Evolutionary conservation across 2,113 vertebrate genomes (phyloP).

Genomic region (Festucalex cinctus): DNA sequence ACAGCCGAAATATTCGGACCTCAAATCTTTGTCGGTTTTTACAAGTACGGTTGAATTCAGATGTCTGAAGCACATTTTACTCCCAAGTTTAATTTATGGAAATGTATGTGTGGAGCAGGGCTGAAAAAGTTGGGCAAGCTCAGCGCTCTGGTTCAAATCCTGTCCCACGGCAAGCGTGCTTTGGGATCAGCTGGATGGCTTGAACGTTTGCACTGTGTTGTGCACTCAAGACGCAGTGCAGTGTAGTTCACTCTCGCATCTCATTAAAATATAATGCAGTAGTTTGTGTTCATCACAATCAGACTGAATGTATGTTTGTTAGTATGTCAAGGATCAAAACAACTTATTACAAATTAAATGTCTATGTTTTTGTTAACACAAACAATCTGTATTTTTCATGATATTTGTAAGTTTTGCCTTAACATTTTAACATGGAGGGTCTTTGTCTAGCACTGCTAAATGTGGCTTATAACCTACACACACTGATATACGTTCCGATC

Average conservation of each 20-base stretch:
- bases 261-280: constrained; percentile 1
- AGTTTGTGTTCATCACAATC: neutral
- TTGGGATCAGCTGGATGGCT: constrained; percentile 40
- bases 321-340: neutral
- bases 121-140: constrained; percentile 45
- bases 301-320: neutral
- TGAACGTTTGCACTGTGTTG: constrained; percentile 31
- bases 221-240: constrained; percentile 17
- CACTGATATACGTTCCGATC: neutral
- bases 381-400: no score
- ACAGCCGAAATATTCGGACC: constrained; percentile 51
- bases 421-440: neutral
- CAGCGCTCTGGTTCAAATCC: constrained; percentile 52
- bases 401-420: no score
- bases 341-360: neutral
- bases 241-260: constrained; percentile 14
- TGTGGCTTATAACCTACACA: neutral
- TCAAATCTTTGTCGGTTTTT: constrained; percentile 48
- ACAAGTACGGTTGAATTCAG: constrained; percentile 49
- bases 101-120: constrained; percentile 54
- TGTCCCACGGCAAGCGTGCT: constrained; percentile 39
- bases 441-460: neutral
- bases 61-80: constrained; percentile 49
- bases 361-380: neutral
- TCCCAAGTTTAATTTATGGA: constrained; percentile 60